phyloP scores from a whole-genome alignment of 2,113 vertebrate species.

The Nansenia antarctica region DNA sequence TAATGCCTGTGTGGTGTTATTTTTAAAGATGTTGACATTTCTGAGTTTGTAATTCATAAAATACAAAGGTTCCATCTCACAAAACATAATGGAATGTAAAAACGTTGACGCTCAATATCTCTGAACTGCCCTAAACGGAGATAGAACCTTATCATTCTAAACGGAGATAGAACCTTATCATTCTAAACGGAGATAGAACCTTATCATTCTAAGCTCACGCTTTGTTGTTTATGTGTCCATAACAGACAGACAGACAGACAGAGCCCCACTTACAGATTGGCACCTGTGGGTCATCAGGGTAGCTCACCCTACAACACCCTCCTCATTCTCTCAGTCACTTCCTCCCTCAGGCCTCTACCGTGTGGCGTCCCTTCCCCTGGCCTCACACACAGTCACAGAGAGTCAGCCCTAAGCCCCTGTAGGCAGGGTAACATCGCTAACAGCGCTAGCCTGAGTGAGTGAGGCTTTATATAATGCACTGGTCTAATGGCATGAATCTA shows the following conservation, averaged over 20 bases:
- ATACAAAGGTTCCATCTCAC: too few relatives aligned
- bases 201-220: too few relatives aligned
- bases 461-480: conserved; percentile 1
- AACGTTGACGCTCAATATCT: too few relatives aligned
- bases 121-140: too few relatives aligned
- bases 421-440: background rate
- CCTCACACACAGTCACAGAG: background rate
- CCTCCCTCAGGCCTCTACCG: background rate
- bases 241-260: background rate
- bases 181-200: too few relatives aligned
- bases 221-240: too few relatives aligned
- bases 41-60: too few relatives aligned
- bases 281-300: background rate
- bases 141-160: too few relatives aligned
- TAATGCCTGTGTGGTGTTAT: too few relatives aligned
- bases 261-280: background rate
- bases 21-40: too few relatives aligned
- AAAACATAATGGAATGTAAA: too few relatives aligned
- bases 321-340: background rate
- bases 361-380: background rate
- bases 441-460: background rate
- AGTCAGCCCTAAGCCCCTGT: background rate
- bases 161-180: too few relatives aligned
- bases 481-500: conserved; percentile 12
- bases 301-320: background rate